These are phyloP conservation scores for Cacatua alba DNA, from an alignment of 2,113 vertebrate genomes.

Conservation along the genomic window DNA sequence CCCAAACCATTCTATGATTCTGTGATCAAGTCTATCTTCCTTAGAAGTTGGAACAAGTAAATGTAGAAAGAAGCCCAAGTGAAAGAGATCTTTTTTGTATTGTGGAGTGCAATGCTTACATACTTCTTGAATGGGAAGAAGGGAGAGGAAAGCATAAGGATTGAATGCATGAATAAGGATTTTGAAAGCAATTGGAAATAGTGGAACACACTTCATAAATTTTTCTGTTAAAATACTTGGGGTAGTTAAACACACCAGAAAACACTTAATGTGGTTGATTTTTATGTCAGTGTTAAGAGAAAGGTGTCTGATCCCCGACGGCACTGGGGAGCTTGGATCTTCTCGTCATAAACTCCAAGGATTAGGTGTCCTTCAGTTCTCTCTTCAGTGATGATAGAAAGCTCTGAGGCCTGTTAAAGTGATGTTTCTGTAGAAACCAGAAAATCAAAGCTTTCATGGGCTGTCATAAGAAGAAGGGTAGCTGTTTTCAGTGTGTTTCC, in stretches of 20 bases:
- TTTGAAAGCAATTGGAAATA: neutral
- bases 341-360: neutral
- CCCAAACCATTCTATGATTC: neutral
- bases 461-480: neutral
- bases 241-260: neutral
- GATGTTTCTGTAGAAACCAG: neutral
- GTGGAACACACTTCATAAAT: neutral
- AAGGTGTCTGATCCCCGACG: neutral
- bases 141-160: neutral
- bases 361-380: neutral
- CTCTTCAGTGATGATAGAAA: neutral
- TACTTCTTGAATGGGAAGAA: neutral
- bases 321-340: neutral
- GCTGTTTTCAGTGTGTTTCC: neutral
- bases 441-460: neutral
- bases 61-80: neutral
- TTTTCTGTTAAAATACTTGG: neutral
- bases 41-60: neutral
- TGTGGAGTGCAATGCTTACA: neutral
- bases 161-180: neutral
- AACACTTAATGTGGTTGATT: neutral
- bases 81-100: neutral
- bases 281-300: neutral
- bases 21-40: neutral
- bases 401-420: neutral